Base-by-base conservation (phyloP, 2,113 vertebrate species). In the Prolemur simus region DNA sequence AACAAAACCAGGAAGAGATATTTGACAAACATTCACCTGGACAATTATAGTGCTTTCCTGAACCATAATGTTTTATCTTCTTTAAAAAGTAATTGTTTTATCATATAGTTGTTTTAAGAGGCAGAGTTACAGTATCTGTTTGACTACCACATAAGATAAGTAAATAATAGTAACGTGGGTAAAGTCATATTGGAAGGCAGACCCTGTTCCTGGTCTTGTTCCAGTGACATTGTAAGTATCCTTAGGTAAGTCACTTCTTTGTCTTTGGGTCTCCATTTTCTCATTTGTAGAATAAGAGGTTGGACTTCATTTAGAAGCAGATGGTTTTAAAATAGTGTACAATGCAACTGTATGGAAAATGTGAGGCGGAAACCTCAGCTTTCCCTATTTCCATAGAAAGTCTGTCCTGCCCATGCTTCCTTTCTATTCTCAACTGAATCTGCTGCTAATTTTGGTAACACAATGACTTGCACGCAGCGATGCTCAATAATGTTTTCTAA, bases 331-430 rank as follows among this genome's bases (percentile, higher is more conserved):
- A 73, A 58, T 23, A 80, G 68, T 3, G 1, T 34, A 2, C n/a
- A 37, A 8, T 17, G 17, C 8, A 68, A n/a, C 21, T 5, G 2
- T 45, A 45, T 54, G 78, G 93, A 97, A 97, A 92, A 17, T 84
- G 11, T 93, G 73, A 91, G 32, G 63, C 0, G 5, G 18, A 37
- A 66, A 64, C 18, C 23, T 77, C 29, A 18, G 11, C 8, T 86
- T 39, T 93, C 77, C 81, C 64, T 17, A 13, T 96, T 97, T 94
- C 87, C 89, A 92, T 78, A 80, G 85, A 96, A 96, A 91, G 37
- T 69, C 63, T 32, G 13, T 68, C 52, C 45, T 93, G n/a, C 34
- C 21, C 52, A 29, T 7, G 10, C 37, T 97, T 96, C 88, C 93
- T 97, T 88, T 83, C 85, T 49, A 7, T 84, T 92, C 8, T 64